Percentiles rank a stretch among this genome's conserved stretches.
Conservation (phyloP, 2,797 vertebrate species). For the Chiroxiphia lanceolata region DNA sequence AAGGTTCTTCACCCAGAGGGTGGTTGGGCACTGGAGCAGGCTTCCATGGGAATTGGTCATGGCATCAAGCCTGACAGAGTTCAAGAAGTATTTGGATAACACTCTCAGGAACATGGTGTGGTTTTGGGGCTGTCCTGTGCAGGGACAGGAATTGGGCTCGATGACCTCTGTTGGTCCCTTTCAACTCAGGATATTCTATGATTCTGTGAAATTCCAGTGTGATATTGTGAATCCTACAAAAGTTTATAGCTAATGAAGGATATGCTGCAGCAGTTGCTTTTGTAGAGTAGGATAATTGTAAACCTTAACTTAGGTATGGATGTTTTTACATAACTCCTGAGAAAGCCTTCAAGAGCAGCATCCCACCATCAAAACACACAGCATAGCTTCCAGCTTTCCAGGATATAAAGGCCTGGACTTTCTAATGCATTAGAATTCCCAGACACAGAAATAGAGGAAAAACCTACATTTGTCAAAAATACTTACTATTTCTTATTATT, state of each 20-base stretch:
- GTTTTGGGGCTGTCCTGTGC: neutral
- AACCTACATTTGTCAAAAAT: neutral
- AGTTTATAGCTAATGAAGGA: neutral
- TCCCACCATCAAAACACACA: neutral
- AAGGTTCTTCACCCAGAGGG: neutral
- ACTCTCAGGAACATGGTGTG: fast-evolving
- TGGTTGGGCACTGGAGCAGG: neutral
- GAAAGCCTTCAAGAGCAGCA: neutral
- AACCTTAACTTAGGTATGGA: neutral
- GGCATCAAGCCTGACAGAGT: neutral
- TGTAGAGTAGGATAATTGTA: neutral
- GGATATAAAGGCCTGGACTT: neutral
- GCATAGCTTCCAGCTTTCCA: neutral
- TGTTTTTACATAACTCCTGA: neutral
- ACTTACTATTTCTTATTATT: neutral
- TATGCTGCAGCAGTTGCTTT: neutral
- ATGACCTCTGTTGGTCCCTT: neutral
- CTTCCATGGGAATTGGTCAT: neutral
- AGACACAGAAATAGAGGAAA: neutral
- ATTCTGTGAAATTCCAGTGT: neutral
- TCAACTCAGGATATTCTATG: neutral
- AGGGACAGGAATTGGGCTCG: neutral
- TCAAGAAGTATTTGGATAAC: neutral
- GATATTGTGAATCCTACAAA: neutral
- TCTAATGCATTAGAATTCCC: neutral